Percentiles rank a stretch among this genome's conserved stretches.
phyloP scores from a whole-genome alignment of 2,888 invertebrate species.

The Eilema caniola region DNA sequence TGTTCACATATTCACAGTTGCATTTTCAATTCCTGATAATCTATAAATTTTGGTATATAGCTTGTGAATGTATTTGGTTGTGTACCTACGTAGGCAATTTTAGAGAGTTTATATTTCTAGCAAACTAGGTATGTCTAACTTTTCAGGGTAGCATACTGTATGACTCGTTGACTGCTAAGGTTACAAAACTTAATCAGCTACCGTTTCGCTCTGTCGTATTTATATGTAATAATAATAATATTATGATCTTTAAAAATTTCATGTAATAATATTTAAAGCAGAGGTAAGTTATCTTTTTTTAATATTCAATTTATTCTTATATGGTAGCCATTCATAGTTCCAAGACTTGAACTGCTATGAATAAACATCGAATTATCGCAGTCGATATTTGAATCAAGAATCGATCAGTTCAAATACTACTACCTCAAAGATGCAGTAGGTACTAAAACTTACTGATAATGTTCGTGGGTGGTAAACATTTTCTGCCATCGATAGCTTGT shows the following conservation, averaged over 20 bases:
- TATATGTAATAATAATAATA: no score
- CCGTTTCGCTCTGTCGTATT: no score
- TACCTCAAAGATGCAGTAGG: slow-evolving; percentile 9
- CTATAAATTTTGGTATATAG: no score
- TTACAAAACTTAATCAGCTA: no score
- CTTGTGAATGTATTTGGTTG: not conserved
- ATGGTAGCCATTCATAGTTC: not conserved
- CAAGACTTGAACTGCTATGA: not conserved
- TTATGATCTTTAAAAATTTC: not conserved
- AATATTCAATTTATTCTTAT: not conserved
- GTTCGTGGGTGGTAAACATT: slow-evolving; percentile 20
- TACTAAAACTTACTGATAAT: not conserved
- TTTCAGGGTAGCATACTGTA: not conserved
- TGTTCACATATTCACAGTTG: not conserved
- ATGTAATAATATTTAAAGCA: not conserved
- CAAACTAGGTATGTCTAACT: not conserved
- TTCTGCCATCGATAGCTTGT: slow-evolving; percentile 23
- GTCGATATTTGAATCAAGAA: slow-evolving; percentile 1
- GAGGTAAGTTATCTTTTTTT: not conserved
- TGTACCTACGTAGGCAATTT: not conserved
- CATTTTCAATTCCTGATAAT: no score
- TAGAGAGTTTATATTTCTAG: not conserved
- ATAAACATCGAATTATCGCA: not conserved
- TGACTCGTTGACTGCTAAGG: no score
- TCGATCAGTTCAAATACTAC: not conserved